Conservation (phyloP, 2,797 vertebrate genomes). For the Cryptoblepharus egeriae region DNA sequence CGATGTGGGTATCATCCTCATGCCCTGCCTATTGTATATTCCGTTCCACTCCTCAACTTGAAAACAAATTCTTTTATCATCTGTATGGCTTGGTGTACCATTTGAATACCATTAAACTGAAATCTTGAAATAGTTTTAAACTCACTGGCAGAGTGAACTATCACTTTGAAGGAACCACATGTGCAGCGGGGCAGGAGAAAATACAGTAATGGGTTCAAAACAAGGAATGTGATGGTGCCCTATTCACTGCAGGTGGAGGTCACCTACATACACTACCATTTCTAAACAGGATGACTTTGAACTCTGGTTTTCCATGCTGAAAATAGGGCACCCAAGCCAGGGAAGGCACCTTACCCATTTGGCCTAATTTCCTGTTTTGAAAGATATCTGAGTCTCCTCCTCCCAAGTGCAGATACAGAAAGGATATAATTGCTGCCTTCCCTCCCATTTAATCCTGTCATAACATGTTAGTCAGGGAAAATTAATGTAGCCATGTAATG, state of each 20-base stretch:
- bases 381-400: not conserved
- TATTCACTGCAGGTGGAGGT: not conserved
- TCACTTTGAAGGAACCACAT: not conserved
- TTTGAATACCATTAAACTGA: not conserved
- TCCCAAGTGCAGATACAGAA: not conserved
- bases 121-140: not conserved
- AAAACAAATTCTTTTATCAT: not conserved
- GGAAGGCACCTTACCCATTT: not conserved
- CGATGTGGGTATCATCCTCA: not conserved
- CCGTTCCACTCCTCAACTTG: not conserved
- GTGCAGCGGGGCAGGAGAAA: not conserved
- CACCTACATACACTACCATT: not conserved
- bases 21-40: not conserved
- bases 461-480: constrained; percentile 17
- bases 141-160: not conserved
- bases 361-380: not conserved
- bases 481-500: constrained; percentile 2
- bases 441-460: constrained; percentile 18
- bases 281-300: not conserved
- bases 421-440: constrained; percentile 20
- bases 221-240: not conserved
- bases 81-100: not conserved
- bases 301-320: not conserved
- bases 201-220: constrained; percentile 1
- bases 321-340: not conserved